Conservation (phyloP, 2,797 vertebrate species). For the Gallinago nigripennis region DNA sequence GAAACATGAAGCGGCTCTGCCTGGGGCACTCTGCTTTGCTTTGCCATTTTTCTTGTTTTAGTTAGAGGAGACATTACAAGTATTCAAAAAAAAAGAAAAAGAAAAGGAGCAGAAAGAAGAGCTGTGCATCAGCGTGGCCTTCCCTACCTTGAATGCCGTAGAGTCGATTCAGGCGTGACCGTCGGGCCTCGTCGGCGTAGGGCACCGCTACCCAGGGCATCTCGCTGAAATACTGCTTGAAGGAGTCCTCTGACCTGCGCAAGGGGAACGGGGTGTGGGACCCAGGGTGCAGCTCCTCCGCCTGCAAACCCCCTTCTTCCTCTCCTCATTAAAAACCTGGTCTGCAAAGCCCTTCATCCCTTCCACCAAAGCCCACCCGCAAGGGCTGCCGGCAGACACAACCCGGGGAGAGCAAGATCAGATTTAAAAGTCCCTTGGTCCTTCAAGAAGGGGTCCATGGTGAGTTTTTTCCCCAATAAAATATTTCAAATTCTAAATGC, state of each 20-base stretch:
- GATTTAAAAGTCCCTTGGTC: neutral
- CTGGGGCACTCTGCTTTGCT: conserved; percentile 51
- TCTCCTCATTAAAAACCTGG: neutral
- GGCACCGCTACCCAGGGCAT: conserved; percentile 98
- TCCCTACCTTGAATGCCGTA: conserved; percentile 95
- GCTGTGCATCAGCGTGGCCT: rapidly evolving
- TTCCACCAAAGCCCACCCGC: neutral
- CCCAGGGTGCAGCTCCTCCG: neutral
- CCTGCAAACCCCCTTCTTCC: neutral
- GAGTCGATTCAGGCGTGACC: conserved; percentile 94
- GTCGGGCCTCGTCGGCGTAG: conserved; percentile 89
- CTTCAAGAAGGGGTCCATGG: rapidly evolving
- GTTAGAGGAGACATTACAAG: conserved; percentile 24
- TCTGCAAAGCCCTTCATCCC: neutral
- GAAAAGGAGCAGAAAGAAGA: neutral
- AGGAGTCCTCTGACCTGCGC: conserved; percentile 95
- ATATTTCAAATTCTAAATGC: neutral
- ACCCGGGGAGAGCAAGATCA: rapidly evolving
- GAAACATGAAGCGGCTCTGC: conserved; percentile 45
- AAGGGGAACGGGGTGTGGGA: neutral
- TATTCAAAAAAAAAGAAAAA: neutral
- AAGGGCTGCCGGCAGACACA: neutral
- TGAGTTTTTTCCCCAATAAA: neutral
- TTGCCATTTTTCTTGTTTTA: conserved; percentile 21
- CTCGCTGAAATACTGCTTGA: conserved; percentile 98